Conservation (phyloP, 37 sponge, comb jelly and placozoan species). For the Beroe forskalii region DNA sequence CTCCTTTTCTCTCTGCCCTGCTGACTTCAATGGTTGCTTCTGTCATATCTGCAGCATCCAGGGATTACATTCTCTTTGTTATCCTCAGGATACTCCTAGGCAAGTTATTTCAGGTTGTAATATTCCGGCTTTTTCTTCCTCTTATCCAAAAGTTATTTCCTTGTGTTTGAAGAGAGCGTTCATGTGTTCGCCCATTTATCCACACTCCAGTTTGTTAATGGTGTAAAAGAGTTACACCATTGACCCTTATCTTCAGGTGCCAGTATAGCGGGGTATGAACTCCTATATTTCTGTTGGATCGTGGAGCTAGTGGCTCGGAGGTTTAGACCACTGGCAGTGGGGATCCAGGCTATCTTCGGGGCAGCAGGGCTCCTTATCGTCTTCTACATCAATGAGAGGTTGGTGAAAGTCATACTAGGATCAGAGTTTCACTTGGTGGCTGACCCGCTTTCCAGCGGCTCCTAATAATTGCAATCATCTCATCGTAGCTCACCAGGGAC, state of each 20-base stretch:
- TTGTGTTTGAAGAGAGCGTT: no score
- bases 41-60: neutral
- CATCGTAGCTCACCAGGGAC: no score
- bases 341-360: neutral
- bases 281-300: conserved; percentile 39
- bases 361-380: neutral
- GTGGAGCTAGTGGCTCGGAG: conserved; percentile 9
- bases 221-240: no score
- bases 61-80: conserved; percentile 22
- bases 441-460: no score
- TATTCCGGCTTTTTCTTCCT: no score
- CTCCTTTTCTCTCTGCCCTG: conserved; percentile 34
- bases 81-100: conserved; percentile 22
- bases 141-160: no score
- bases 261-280: neutral
- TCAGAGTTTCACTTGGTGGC: no score
- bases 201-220: no score
- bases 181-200: no score
- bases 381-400: conserved; percentile 39
- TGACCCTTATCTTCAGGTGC: neutral
- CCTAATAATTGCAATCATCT: no score
- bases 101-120: no score
- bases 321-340: conserved; percentile 23
- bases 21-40: conserved; percentile 38
- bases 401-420: neutral